Base-by-base conservation (phyloP, 1,140 invertebrate species). In the Phortica variegata region DNA sequence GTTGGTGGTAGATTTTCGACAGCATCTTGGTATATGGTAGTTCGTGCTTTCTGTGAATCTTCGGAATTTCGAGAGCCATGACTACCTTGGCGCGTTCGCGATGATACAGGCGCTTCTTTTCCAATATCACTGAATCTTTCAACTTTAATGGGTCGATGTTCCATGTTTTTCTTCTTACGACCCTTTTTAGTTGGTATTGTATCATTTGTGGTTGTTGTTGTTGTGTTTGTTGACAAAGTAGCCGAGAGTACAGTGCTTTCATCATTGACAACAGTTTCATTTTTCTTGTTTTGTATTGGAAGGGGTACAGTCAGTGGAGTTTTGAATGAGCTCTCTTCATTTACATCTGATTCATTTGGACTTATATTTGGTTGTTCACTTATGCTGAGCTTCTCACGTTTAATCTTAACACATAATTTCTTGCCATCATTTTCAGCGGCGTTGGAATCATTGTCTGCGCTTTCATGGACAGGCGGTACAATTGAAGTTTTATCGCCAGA, bases 21-120 rank as follows among this genome's bases (percentile, higher is more conserved):
- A 2, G 71, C 71, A 48, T 74, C 71, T 31, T 66, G 69, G 47
- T 74, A 74, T 6, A 74, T 58, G 5, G 71, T 71, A 4, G 47
- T 49, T 7, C 46, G 43, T n/a, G 37, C 26, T 12, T 41, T 23
- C n/a, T 49, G 43, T 1, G 46, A 33, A 18, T 57, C 54, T 39
- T 55, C 54, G 2, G 48, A 51, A n/a, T 34, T 36, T 2, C 60
- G 54, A 13, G 46, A 20, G 2, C 33, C 52, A 1, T 37, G 52
- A 50, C 54, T 71, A 21, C 52, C 42, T 26, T 60, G 49, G 20
- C 71, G 71, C 3, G 66, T 74, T 2, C 59, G 59, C 4, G 65
- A 59, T 0, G 69, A 44, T 1, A 73, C 38, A 0, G 69, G 65
- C 8, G 50, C 53, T 8, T 12, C 18, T 29, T 49, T 52, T n/a